Conservation (phyloP, 1,140 invertebrate species). For the Zaprionus taronus region DNA sequence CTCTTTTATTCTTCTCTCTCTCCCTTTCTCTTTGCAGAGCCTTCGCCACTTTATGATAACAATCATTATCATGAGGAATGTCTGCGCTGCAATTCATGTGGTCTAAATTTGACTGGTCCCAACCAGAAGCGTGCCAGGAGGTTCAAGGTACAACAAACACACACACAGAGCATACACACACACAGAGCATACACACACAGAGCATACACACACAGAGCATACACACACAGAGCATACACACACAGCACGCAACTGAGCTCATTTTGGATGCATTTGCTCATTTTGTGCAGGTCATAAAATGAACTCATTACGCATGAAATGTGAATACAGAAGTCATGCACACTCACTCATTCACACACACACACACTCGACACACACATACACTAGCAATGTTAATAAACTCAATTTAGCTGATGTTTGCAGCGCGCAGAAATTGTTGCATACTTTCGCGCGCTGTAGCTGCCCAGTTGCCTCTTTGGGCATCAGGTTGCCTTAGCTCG, state of each 20-base stretch:
- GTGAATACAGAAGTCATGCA: conserved; percentile 34
- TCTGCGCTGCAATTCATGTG: conserved; percentile 97
- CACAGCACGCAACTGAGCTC: conserved; percentile 33
- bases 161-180: conserved; percentile 10
- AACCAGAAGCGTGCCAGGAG: conserved; percentile 89
- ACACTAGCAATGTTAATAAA: conserved; percentile 29
- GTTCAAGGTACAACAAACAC: conserved; percentile 85
- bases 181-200: conserved; percentile 12
- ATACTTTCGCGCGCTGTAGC: conserved; percentile 34
- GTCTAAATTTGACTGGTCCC: conserved; percentile 94
- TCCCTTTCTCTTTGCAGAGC: conserved; percentile 87
- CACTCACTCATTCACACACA: conserved; percentile 11
- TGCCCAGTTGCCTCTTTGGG: conserved; percentile 21
- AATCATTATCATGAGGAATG: conserved; percentile 98
- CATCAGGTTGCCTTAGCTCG: conserved; percentile 2
- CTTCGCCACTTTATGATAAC: conserved; percentile 95
- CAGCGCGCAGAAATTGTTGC: conserved; percentile 13
- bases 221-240: neutral
- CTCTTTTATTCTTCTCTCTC: conserved; percentile 3
- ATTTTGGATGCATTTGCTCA: conserved; percentile 70
- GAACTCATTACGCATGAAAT: conserved; percentile 62
- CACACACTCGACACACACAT: neutral
- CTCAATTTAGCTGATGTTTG: conserved; percentile 41
- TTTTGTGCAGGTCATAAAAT: conserved; percentile 58
- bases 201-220: neutral